Evolutionary conservation across 2,888 invertebrate species (phyloP).

Genomic region (Notodonta ziczac): DNA sequence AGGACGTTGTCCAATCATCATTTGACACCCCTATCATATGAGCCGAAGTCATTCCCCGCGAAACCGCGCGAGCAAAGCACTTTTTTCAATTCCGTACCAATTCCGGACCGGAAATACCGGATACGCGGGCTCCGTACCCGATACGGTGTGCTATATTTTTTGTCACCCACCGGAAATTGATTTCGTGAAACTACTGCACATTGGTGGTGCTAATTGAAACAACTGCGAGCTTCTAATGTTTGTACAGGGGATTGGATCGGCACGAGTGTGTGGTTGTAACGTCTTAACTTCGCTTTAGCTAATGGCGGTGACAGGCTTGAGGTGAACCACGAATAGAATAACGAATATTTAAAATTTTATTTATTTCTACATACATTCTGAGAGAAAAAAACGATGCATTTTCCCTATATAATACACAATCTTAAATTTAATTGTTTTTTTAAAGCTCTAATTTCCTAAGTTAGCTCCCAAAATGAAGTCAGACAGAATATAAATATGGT

Average conservation of each 20-base stretch:
- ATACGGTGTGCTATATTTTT: slow-evolving; percentile 30
- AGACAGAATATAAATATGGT: no score
- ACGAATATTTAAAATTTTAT: no score
- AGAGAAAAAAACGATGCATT: no score
- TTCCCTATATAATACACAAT: no score
- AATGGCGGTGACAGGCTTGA: no score
- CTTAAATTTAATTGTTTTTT: no score
- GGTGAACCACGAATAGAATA: no score
- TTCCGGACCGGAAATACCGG: slow-evolving; percentile 13
- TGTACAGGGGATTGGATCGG: slow-evolving; percentile 18
- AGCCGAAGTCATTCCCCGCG: slow-evolving; percentile 11
- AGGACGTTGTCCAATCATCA: not conserved
- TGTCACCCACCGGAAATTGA: slow-evolving; percentile 43
- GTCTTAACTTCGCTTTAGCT: no score
- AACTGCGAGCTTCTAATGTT: slow-evolving; percentile 15
- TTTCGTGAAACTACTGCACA: slow-evolving; percentile 34
- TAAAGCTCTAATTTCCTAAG: no score
- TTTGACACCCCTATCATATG: slow-evolving; percentile 10
- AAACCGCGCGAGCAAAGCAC: slow-evolving; percentile 18
- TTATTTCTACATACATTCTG: no score
- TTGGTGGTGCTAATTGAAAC: slow-evolving; percentile 38
- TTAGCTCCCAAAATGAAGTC: no score
- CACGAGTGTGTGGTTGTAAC: no score
- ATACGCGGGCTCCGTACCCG: slow-evolving; percentile 18
- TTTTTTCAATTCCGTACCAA: slow-evolving; percentile 10